phyloP scores from a whole-genome alignment of 2,797 vertebrate species.

The Hozukius guyotensis region DNA sequence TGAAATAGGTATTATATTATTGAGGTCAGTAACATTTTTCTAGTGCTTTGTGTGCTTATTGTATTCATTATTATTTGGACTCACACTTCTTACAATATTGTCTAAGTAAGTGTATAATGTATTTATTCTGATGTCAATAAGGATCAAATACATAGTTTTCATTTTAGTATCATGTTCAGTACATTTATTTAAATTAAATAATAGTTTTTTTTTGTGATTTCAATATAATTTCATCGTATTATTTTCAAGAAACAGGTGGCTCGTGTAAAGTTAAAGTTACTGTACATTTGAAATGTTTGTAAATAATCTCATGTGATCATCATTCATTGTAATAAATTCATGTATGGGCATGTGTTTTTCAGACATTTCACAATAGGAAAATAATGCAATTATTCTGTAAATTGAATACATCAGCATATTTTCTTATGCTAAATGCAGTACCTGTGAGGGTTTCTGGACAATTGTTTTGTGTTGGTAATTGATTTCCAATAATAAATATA shows the following conservation, averaged over 20 bases:
- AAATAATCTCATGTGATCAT: not conserved
- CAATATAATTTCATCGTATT: not conserved
- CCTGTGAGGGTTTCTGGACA: too few relatives aligned
- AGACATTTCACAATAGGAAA: not conserved
- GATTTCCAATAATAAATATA: too few relatives aligned
- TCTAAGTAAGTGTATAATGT: not conserved
- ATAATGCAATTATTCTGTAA: too few relatives aligned
- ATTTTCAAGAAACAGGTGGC: not conserved
- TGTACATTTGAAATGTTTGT: not conserved
- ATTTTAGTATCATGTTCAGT: too few relatives aligned
- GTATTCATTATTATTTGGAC: not conserved
- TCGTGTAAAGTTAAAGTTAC: not conserved
- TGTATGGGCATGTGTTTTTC: not conserved
- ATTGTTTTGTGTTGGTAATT: too few relatives aligned
- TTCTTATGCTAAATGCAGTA: too few relatives aligned
- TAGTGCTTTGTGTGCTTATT: not conserved
- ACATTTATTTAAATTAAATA: too few relatives aligned
- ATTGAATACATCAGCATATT: not conserved
- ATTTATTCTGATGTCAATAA: not conserved
- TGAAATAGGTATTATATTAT: not conserved
- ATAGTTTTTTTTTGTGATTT: too few relatives aligned
- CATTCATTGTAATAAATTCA: not conserved
- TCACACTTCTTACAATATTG: not conserved
- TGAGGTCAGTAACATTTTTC: not conserved
- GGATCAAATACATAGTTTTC: too few relatives aligned